Evolutionary conservation across 2,797 vertebrate genomes (phyloP).

Genomic region (Neopelma chrysocephalum): DNA sequence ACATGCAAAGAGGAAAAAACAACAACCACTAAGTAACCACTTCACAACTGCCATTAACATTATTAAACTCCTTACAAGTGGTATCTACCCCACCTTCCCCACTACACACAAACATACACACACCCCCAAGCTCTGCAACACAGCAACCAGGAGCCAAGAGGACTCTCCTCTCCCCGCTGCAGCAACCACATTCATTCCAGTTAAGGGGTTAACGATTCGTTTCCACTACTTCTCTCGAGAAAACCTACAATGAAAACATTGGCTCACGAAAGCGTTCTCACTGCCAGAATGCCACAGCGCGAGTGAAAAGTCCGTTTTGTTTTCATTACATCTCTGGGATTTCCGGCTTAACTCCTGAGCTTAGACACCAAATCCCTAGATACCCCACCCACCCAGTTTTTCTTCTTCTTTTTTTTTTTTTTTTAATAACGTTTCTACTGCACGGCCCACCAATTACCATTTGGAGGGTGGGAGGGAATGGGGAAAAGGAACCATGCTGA

Average conservation of each 20-base stretch:
- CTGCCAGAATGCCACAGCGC: conserved; percentile 77
- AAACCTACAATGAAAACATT: conserved; percentile 80
- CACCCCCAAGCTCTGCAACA: conserved; percentile 42
- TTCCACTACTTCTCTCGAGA: conserved; percentile 78
- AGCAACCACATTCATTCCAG: conserved; percentile 69
- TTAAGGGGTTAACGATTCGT: conserved; percentile 77
- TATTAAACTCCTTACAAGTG: conserved; percentile 61
- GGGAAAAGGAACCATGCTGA: not conserved
- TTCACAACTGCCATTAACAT: conserved; percentile 64
- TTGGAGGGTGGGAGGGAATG: conserved; percentile 5
- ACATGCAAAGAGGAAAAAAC: conserved; percentile 44
- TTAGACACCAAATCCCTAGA: conserved; percentile 76
- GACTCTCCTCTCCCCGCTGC: conserved; percentile 1
- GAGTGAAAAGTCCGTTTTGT: conserved; percentile 79
- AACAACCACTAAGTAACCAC: conserved; percentile 65
- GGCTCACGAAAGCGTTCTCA: conserved; percentile 71
- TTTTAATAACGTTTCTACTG: conserved; percentile 25
- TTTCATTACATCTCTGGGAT: conserved; percentile 80
- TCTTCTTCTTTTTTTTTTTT: not conserved
- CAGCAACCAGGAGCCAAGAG: conserved; percentile 30
- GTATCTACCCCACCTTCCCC: conserved; percentile 39
- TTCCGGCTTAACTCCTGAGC: conserved; percentile 77
- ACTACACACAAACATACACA: conserved; percentile 44
- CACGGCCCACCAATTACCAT: conserved; percentile 24
- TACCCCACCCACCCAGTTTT: conserved; percentile 68